phyloP scores from a whole-genome alignment of 1,140 invertebrate species.

The Harpegnathos saltator region DNA sequence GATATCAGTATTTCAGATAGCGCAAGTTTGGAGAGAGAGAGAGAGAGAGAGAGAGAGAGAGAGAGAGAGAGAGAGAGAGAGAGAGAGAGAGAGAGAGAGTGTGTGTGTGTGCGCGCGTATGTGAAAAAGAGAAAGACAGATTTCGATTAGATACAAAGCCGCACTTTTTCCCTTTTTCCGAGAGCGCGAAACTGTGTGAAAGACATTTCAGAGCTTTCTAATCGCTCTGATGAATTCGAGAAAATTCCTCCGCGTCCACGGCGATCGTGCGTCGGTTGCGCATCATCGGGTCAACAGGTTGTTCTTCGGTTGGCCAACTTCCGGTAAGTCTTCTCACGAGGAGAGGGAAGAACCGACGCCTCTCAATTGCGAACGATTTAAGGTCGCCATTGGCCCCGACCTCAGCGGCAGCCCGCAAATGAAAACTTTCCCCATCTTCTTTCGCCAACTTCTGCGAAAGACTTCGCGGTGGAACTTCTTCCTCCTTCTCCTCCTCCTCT shows the following conservation, averaged over 20 bases:
- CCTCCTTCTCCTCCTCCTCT: background rate
- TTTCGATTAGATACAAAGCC: no score
- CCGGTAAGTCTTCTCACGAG: constrained; percentile 59
- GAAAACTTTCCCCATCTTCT: constrained; percentile 76
- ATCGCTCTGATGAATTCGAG: background rate
- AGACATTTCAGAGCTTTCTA: background rate
- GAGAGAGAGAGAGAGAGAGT: no score
- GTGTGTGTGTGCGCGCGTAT: no score
- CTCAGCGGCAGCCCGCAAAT: constrained; percentile 68
- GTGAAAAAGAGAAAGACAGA: no score
- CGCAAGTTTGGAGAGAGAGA: background rate
- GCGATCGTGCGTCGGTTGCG: background rate
- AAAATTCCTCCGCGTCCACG: background rate
- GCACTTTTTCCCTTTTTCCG: no score
- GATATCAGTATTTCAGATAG: constrained; percentile 54
- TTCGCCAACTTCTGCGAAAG: constrained; percentile 61
- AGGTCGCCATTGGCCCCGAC: constrained; percentile 70
- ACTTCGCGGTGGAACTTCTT: constrained; percentile 57
- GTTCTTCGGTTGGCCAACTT: constrained; percentile 66
- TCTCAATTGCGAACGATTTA: constrained; percentile 75
- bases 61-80: no score
- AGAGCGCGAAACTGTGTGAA: no score
- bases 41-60: no score
- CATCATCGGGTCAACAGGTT: constrained; percentile 67
- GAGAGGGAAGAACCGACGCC: constrained; percentile 60